A percentile compares a stretch with the other conserved stretches of the same genome.
These are phyloP conservation scores for Sitobion miscanthi DNA, from an alignment of 1,140 invertebrate species.

Conservation along the genomic window DNA sequence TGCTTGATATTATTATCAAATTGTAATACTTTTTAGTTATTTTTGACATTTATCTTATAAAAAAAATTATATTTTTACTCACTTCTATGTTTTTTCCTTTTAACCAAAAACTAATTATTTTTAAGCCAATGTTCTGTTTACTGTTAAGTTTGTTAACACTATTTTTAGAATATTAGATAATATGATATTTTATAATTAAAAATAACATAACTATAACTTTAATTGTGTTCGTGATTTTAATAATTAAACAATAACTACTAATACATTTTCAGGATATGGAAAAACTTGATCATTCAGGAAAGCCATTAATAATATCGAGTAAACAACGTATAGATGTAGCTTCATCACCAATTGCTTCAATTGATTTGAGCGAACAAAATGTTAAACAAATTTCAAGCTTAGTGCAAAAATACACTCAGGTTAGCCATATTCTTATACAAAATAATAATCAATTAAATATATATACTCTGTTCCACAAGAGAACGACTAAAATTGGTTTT, in stretches of 20 bases:
- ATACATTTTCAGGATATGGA: constrained; percentile 50
- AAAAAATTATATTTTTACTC: neutral
- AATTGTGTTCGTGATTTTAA: neutral
- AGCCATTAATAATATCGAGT: constrained; percentile 27
- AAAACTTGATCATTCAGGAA: constrained; percentile 53
- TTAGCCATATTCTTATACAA: neutral
- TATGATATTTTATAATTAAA: neutral
- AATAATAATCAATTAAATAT: neutral
- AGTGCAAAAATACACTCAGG: constrained; percentile 51
- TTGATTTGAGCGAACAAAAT: constrained; percentile 39
- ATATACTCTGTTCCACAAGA: too few species aligned
- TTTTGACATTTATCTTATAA: neutral
- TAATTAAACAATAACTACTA: neutral
- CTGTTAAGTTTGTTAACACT: neutral
- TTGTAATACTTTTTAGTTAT: neutral
- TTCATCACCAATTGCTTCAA: constrained; percentile 45
- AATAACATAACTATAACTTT: neutral
- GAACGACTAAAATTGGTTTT: neutral
- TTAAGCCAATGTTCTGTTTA: neutral
- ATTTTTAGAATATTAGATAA: neutral
- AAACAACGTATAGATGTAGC: constrained; percentile 41
- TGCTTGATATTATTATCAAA: neutral
- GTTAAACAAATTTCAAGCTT: constrained; percentile 51
- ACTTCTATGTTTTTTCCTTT: neutral
- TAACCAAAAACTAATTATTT: neutral